Base-by-base conservation (phyloP, 2,888 invertebrate genomes). In the Andricus quercusramuli region DNA sequence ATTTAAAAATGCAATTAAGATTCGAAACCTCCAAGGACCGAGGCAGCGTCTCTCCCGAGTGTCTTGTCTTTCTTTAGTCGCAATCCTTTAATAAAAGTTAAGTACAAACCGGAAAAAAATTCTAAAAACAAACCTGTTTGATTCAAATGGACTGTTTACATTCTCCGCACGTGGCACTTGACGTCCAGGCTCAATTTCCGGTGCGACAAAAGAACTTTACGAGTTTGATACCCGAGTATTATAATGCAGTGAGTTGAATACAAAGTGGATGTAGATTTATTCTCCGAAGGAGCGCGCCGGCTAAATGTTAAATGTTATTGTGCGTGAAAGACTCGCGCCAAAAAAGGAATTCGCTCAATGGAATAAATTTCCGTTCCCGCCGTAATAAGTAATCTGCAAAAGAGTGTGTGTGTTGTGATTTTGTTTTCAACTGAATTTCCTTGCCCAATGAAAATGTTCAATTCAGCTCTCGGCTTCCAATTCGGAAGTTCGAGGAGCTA, bases 401-500 rank as follows among this genome's bases (percentile, higher is more conserved):
- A 13, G 13, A 44, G 66, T n/a, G 66, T 20, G 13, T n/a, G 37
- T 67, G n/a, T 22, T 15, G 22, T 68, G 44, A 68, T 68, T 68
- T 68, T 25, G 11, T 59, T 62, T 15, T 13, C 15, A n/a, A n/a
- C 17, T 56, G n/a, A 8, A 56, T 56, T n/a, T n/a, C 56, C 17
- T 9, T n/a, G n/a, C 2, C 9, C 20, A 56, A 56, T 56, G 56
- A 25, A 15, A 25, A 62, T 62, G 3, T 62, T 25, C 15, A 62
- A 11, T 56, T 56, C 9, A n/a, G n/a, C n/a, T 56, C 20, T 56
- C 9, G n/a, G n/a, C n/a, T 56, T n/a, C 9, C n/a, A n/a, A n/a
- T 56, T 56, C 56, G 56, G n/a, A 56, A 56, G 32, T n/a, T 15
- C 47, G 15, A 41, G 29, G 44, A 51, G 74, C 77, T 83, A 83